Percentiles rank a stretch among this genome's conserved stretches.
Conservation (phyloP, 2,797 vertebrate species). For the Gymnodraco acuticeps region DNA sequence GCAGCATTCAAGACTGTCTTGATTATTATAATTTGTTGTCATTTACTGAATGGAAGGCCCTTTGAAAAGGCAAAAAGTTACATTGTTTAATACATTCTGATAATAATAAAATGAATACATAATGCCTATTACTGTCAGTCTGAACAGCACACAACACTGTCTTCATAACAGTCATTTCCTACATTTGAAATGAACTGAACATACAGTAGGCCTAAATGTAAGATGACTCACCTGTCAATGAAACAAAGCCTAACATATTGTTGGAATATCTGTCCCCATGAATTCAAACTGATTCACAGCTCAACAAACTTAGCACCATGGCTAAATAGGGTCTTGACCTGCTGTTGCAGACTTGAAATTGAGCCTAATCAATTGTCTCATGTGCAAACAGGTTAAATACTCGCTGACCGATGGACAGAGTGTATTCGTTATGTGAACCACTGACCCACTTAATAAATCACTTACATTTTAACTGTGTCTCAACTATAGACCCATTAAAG, state of each 20-base stretch:
- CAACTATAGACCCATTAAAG: slow-evolving; percentile 17
- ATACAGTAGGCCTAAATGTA: neutral
- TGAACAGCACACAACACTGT: neutral
- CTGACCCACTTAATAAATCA: slow-evolving; percentile 51
- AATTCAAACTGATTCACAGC: slow-evolving; percentile 33
- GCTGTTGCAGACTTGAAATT: slow-evolving; percentile 31
- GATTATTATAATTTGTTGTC: neutral
- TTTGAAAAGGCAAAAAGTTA: neutral
- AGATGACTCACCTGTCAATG: slow-evolving; percentile 18
- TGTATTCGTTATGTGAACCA: slow-evolving; percentile 45
- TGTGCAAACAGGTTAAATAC: slow-evolving; percentile 47
- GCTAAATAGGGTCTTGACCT: slow-evolving; percentile 42
- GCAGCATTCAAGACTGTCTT: neutral
- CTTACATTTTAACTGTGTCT: slow-evolving; percentile 24
- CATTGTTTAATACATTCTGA: neutral
- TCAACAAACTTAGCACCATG: slow-evolving; percentile 33
- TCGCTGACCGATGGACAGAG: slow-evolving; percentile 30
- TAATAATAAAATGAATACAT: neutral
- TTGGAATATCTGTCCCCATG: slow-evolving; percentile 30
- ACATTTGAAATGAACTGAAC: neutral
- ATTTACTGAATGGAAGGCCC: neutral
- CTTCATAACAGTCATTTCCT: slow-evolving; percentile 7
- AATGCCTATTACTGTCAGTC: neutral
- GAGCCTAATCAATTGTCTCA: slow-evolving; percentile 41
- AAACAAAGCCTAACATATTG: slow-evolving; percentile 14